phyloP scores from a whole-genome alignment of 2,797 vertebrate species.

The Pachyuromys duprasi region DNA sequence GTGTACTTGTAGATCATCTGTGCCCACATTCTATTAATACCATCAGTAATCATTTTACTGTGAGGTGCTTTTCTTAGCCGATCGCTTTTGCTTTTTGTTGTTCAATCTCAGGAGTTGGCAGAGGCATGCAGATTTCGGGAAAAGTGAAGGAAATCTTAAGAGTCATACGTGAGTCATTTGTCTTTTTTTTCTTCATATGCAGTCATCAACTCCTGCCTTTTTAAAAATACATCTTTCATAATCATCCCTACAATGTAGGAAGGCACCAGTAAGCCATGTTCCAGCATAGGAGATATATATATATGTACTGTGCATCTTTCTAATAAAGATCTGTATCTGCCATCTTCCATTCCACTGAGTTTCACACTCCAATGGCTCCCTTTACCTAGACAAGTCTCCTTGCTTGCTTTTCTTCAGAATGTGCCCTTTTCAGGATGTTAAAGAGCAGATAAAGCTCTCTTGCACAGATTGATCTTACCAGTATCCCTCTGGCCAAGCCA shows the following conservation, averaged over 20 bases:
- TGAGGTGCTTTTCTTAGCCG: constrained; percentile 11
- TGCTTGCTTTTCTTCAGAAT: neutral
- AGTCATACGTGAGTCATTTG: constrained; percentile 71
- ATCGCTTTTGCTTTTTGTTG: constrained; percentile 46
- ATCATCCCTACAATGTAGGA: neutral
- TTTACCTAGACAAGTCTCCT: neutral
- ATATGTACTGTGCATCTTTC: neutral
- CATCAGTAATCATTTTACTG: neutral
- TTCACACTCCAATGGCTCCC: neutral
- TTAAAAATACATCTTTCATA: constrained; percentile 56
- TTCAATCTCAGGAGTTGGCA: constrained; percentile 44
- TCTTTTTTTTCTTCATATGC: constrained; percentile 51
- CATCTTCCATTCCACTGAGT: neutral
- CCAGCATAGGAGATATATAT: neutral
- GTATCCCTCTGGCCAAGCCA: neutral
- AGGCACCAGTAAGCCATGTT: neutral
- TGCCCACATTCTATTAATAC: neutral
- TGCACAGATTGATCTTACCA: neutral
- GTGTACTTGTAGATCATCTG: neutral
- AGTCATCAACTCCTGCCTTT: constrained; percentile 47
- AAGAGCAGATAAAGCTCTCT: constrained; percentile 1
- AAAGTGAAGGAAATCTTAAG: constrained; percentile 71
- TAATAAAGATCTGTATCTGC: neutral
- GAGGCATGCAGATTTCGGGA: constrained; percentile 59
- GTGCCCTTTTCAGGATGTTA: neutral